These are phyloP conservation scores for Blastobasis adustella DNA, from an alignment of 2,888 invertebrate species.

Conservation along the genomic window DNA sequence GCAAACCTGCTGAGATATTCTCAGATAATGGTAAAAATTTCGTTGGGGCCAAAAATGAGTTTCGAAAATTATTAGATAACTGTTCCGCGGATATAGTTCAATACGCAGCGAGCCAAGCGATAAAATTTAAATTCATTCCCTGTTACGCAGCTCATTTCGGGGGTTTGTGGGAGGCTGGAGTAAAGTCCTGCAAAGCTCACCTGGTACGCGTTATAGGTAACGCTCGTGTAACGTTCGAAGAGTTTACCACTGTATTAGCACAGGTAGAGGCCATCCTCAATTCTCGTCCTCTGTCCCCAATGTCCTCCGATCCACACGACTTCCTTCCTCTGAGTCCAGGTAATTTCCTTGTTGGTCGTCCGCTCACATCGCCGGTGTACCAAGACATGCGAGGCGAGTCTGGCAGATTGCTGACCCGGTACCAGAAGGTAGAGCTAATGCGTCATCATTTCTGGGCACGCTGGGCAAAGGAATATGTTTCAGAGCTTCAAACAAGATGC, in stretches of 20 bases:
- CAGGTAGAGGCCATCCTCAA: not conserved
- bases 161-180: slow-evolving; percentile 7
- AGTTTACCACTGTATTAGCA: not conserved
- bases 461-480: not conserved
- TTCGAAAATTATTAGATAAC: slow-evolving; percentile 1
- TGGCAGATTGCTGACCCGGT: slow-evolving; percentile 1
- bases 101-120: slow-evolving; percentile 1
- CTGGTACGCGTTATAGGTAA: not conserved
- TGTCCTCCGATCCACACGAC: slow-evolving; percentile 8
- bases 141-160: slow-evolving; percentile 7
- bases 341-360: slow-evolving; percentile 3
- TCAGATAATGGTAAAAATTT: slow-evolving; percentile 16
- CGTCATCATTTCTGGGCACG: not conserved
- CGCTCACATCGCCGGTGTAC: slow-evolving; percentile 7
- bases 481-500: not conserved
- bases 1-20: slow-evolving; percentile 7
- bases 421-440: slow-evolving; percentile 9
- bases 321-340: slow-evolving; percentile 1
- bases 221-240: not conserved
- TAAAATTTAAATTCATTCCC: slow-evolving; percentile 6
- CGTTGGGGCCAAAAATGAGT: slow-evolving; percentile 9
- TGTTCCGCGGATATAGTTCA: not conserved
- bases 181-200: not conserved
- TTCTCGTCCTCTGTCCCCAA: not conserved
- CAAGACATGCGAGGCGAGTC: slow-evolving; percentile 1